These are phyloP conservation scores for Polyploca ridens DNA, from an alignment of 2,888 invertebrate species.

Conservation along the genomic window DNA sequence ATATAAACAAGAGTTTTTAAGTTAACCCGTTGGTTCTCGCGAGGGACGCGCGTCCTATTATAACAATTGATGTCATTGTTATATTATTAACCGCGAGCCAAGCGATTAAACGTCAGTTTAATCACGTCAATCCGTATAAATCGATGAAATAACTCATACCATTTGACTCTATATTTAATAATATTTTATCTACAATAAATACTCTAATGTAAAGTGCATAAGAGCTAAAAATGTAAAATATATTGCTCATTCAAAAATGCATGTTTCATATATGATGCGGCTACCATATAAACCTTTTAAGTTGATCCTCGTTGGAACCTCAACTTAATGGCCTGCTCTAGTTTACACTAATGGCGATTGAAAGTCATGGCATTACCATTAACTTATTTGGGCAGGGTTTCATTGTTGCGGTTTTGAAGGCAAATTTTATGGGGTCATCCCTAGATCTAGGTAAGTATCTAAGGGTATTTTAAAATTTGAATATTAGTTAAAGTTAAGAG, in stretches of 20 bases:
- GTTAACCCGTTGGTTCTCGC: too few species aligned
- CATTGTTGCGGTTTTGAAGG: not conserved
- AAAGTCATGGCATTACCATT: slow-evolving; percentile 5
- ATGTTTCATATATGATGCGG: not conserved
- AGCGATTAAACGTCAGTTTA: too few species aligned
- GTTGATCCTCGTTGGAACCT: not conserved
- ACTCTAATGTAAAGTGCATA: not conserved
- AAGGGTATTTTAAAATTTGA: not conserved
- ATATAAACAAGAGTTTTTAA: not conserved
- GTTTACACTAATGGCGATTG: not conserved
- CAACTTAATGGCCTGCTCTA: not conserved
- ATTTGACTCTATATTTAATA: not conserved
- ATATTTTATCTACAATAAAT: not conserved
- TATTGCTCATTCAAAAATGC: not conserved
- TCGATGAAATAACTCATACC: too few species aligned
- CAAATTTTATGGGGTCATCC: not conserved
- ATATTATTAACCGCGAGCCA: too few species aligned
- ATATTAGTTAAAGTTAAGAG: not conserved
- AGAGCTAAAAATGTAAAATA: not conserved
- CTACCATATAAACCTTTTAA: not conserved
- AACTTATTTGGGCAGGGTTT: slow-evolving; percentile 8
- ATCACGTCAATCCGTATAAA: too few species aligned
- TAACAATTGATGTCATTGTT: too few species aligned
- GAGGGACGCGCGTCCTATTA: too few species aligned
- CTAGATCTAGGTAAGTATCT: not conserved